Evolutionary conservation across 2,888 invertebrate genomes (phyloP), one percentile per base, ranked within the genome.

Genomic region (Griposia aprilina): DNA sequence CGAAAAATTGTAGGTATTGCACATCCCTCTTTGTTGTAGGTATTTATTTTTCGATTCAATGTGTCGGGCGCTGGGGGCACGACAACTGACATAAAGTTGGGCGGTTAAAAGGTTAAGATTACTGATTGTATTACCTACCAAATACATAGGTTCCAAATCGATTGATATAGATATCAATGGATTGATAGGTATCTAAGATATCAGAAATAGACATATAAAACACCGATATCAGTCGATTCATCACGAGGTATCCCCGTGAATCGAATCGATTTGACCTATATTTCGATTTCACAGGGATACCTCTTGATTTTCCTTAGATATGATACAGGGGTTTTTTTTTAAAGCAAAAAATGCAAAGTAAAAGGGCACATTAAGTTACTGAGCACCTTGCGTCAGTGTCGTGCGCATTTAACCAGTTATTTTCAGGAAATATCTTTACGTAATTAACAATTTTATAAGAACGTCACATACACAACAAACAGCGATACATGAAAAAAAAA

Each of bases 361-460:
- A 11, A 78, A 6, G 3, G 20, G 11, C 10, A 55, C 11, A 63
- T 41, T 55, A 70, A 73, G 15, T 17, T 15, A 50, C 23, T 5
- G 26, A 67, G 20, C 57, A 63, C 74, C 81, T 74, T 81, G 75
- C 45, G 8, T 55, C 10, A n/a, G 36, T 60, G 67, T 68, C 60
- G 41, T 63, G 0, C 5, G 5, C 11, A n/a, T 10, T 7, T 1
- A 55, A 75, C 57, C 30, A 59, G 63, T 80, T 76, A 4, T 57
- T 81, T 63, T 45, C 57, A 75, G 81, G 57, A 76, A 81, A 75
- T 63, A 15, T n/a, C n/a, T n/a, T n/a, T 10, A 5, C 5, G 5
- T 36, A 36, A 2, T 36, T 57, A 13, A 30, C 7, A 17, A 17
- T 23, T 48, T n/a, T 23, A 26, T 20, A 30, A 50, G n/a, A 59